phyloP scores from a whole-genome alignment of 2,113 vertebrate species.

The Orcinus orca region DNA sequence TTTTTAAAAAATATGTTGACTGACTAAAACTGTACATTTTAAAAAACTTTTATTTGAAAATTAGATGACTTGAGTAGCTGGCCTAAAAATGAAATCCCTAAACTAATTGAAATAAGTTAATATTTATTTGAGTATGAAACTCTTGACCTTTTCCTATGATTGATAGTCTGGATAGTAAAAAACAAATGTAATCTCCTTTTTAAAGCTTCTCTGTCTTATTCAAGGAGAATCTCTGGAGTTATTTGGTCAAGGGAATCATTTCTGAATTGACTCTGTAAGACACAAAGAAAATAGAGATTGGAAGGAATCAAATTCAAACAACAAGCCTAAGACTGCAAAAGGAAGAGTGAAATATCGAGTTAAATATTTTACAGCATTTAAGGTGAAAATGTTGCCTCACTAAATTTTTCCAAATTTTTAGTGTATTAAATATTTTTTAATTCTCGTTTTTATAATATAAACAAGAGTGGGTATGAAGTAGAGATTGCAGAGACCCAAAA shows the following conservation, averaged over 20 bases:
- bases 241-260: constrained; percentile 17
- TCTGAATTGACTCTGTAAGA: neutral
- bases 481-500: neutral
- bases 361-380: neutral
- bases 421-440: neutral
- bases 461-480: neutral
- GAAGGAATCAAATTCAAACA: neutral
- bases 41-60: constrained; percentile 7
- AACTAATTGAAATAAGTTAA: constrained; percentile 28
- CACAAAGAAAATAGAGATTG: neutral
- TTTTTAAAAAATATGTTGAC: neutral
- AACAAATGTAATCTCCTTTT: neutral
- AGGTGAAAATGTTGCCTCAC: neutral
- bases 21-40: neutral
- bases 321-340: neutral
- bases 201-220: neutral
- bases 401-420: neutral
- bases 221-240: neutral
- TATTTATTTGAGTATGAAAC: neutral
- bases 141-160: neutral
- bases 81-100: neutral
- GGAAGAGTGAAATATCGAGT: neutral
- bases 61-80: neutral
- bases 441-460: neutral
- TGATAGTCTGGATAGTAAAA: neutral